Evolutionary conservation across 2,113 vertebrate species (phyloP).

Genomic region (Dicentrarchus labrax): DNA sequence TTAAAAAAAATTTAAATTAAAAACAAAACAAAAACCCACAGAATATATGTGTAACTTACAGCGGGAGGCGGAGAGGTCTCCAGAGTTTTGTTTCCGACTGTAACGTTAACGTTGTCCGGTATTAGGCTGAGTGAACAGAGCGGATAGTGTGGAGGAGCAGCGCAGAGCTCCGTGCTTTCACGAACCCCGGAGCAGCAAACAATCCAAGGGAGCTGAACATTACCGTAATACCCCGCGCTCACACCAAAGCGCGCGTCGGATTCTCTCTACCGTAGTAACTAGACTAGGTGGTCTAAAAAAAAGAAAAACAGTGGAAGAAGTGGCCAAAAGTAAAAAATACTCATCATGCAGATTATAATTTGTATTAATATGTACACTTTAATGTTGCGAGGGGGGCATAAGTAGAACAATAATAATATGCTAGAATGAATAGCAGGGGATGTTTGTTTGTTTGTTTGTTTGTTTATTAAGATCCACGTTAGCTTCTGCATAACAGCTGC

Average conservation of each 20-base stretch:
- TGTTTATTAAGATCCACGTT: too few relatives aligned
- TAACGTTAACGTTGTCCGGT: neutral
- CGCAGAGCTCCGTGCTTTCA: slow-evolving; percentile 64
- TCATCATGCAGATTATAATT: too few relatives aligned
- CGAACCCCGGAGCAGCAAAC: slow-evolving; percentile 53
- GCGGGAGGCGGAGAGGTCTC: slow-evolving; percentile 8
- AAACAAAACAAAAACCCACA: too few relatives aligned
- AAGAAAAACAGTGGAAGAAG: neutral
- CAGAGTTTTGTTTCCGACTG: slow-evolving; percentile 26
- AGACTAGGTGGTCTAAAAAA: neutral
- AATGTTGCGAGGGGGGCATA: too few relatives aligned
- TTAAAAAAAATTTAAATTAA: too few relatives aligned
- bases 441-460: too few relatives aligned
- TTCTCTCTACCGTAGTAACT: slow-evolving; percentile 66
- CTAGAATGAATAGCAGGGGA: too few relatives aligned
- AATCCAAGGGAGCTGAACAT: slow-evolving; percentile 31
- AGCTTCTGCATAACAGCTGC: too few relatives aligned
- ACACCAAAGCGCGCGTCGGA: neutral
- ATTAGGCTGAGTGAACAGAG: too few relatives aligned
- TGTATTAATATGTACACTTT: too few relatives aligned
- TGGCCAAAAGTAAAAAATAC: too few relatives aligned
- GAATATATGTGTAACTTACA: slow-evolving; percentile 60
- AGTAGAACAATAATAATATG: too few relatives aligned
- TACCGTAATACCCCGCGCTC: slow-evolving; percentile 72
- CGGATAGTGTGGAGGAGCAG: slow-evolving; percentile 45